Evolutionary conservation across 2,888 invertebrate genomes (phyloP).

Genomic region (Platycheirus albimanus): DNA sequence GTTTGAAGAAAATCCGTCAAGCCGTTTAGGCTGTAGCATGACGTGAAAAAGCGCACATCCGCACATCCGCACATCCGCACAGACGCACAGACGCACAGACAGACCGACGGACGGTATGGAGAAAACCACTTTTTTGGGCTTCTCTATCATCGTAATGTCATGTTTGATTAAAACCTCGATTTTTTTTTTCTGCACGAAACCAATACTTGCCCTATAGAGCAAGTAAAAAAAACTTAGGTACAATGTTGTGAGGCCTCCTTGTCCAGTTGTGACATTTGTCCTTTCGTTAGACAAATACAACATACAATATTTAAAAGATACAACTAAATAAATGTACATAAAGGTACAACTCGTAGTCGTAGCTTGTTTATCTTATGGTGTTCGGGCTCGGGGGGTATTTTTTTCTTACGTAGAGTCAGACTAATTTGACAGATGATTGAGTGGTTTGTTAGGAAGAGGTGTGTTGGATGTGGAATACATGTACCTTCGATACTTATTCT

Average conservation of each 20-base stretch:
- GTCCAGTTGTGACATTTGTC: conserved; percentile 42
- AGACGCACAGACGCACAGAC: too few relatives aligned
- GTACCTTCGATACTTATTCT: neutral
- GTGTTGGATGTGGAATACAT: neutral
- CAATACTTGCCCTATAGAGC: too few relatives aligned
- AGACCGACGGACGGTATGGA: too few relatives aligned
- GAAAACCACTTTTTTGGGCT: too few relatives aligned
- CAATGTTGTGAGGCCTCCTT: neutral
- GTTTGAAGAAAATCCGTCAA: too few relatives aligned
- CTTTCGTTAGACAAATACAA: conserved; percentile 40
- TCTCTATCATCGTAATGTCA: too few relatives aligned
- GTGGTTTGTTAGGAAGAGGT: neutral
- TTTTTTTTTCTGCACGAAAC: too few relatives aligned
- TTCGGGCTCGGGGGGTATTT: neutral
- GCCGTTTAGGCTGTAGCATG: too few relatives aligned
- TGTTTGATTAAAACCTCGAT: too few relatives aligned
- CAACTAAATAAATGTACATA: neutral
- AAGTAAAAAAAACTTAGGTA: conserved; percentile 19
- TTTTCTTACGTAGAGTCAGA: neutral
- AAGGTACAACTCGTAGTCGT: neutral
- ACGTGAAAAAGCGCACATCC: too few relatives aligned
- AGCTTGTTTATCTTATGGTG: neutral
- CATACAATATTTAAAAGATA: conserved; percentile 61
- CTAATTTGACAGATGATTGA: conserved; percentile 57
- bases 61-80: too few relatives aligned